phyloP scores from a whole-genome alignment of 2,888 invertebrate species.

The Onchidella celtica region DNA sequence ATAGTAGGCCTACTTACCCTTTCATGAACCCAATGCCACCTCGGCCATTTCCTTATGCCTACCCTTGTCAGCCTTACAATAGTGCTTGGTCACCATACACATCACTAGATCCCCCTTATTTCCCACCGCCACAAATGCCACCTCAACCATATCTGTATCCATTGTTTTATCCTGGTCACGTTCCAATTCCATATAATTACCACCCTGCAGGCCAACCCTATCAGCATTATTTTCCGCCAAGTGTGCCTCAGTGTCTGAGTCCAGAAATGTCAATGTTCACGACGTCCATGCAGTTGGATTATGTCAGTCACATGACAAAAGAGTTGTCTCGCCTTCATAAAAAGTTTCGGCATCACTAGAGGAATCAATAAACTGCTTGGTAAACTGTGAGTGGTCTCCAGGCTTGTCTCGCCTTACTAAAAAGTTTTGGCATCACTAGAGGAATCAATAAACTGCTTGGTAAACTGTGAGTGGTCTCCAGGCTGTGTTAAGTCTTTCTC shows the following conservation, averaged over 20 bases:
- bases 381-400: too few species aligned
- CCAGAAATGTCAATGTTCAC: background rate
- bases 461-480: too few species aligned
- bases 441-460: too few species aligned
- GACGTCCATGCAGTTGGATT: background rate
- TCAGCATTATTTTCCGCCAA: too few species aligned
- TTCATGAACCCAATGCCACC: background rate
- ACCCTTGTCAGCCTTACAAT: background rate
- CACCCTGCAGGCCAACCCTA: background rate
- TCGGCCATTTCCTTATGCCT: background rate
- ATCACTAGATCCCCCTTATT: background rate
- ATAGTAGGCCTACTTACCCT: too few species aligned
- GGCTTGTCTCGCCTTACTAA: too few species aligned
- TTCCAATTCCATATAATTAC: background rate
- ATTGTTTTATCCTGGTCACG: too few species aligned
- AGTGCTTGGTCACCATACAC: background rate
- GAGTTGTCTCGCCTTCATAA: background rate
- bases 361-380: too few species aligned
- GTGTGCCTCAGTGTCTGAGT: background rate
- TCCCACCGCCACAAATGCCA: background rate
- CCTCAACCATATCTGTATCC: background rate
- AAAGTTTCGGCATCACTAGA: too few species aligned
- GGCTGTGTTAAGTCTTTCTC: too few species aligned
- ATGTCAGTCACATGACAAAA: slow-evolving; percentile 37
- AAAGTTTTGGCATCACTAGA: too few species aligned